These are phyloP conservation scores for Onychomys torridus DNA, from an alignment of 2,797 vertebrate genomes.

Conservation along the genomic window DNA sequence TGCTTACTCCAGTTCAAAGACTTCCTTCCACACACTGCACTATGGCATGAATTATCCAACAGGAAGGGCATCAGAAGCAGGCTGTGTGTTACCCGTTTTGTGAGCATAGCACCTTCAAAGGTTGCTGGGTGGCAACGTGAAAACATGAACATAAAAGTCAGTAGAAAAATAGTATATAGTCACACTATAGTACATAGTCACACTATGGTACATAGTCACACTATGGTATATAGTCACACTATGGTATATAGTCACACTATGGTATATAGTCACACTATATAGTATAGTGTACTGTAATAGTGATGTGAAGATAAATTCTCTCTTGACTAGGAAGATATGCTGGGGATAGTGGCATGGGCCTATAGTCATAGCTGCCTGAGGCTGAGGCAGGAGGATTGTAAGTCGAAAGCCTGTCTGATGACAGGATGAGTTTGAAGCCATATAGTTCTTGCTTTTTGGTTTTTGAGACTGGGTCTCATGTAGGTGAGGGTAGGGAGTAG, in stretches of 20 bases:
- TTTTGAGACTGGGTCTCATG: not conserved
- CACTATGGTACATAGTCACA: too few relatives aligned
- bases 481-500: not conserved
- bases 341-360: not conserved
- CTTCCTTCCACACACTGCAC: too few relatives aligned
- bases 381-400: not conserved
- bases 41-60: not conserved
- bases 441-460: not conserved
- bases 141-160: not conserved
- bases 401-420: not conserved
- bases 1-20: not conserved
- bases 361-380: not conserved
- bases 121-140: not conserved
- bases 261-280: not conserved
- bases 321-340: not conserved
- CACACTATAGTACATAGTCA: not conserved
- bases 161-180: not conserved
- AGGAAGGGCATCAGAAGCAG: not conserved
- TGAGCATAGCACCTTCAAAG: not conserved
- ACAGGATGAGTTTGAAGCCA: not conserved
- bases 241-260: too few relatives aligned
- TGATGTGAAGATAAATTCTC: not conserved
- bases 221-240: not conserved
- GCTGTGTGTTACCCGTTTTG: not conserved
- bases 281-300: too few relatives aligned